These are phyloP conservation scores for Drosophila bipectinata DNA, from an alignment of 1,140 invertebrate genomes.

Conservation along the genomic window DNA sequence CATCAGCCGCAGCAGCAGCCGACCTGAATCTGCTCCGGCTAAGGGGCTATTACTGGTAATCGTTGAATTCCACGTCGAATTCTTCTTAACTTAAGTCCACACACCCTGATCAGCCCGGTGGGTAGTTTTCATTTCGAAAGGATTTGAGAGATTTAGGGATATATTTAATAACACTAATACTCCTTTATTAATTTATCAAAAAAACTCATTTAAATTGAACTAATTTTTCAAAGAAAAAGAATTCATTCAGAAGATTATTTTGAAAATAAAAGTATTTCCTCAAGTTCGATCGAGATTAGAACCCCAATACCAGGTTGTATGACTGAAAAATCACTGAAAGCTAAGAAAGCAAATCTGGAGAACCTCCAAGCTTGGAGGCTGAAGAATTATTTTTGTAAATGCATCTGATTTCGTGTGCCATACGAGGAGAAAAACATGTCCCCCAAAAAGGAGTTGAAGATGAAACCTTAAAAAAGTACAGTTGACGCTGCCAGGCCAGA, in stretches of 20 bases:
- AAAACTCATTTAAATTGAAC: background rate
- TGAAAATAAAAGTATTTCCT: background rate
- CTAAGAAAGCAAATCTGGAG: constrained; percentile 11
- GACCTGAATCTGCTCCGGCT: constrained; percentile 37
- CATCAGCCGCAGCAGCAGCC: constrained; percentile 31
- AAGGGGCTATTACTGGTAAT: constrained; percentile 48
- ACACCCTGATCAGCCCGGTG: constrained; percentile 18
- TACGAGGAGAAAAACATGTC: constrained; percentile 31
- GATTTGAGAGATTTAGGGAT: background rate
- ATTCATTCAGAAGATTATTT: background rate
- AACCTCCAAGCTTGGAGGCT: background rate
- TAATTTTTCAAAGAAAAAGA: background rate
- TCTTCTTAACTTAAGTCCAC: constrained; percentile 29
- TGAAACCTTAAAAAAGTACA: constrained; percentile 16
- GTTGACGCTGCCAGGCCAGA: constrained; percentile 47
- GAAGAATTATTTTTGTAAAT: constrained; percentile 68
- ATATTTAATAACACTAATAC: background rate
- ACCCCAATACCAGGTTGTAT: constrained; percentile 21
- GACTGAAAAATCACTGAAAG: constrained; percentile 70
- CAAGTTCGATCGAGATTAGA: constrained; percentile 5
- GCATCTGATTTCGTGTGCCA: constrained; percentile 78
- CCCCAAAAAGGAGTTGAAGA: constrained; percentile 25
- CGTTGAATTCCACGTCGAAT: background rate
- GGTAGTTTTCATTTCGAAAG: background rate
- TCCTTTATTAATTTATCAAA: background rate